Conservation (phyloP, 2,113 vertebrate species). For the Elgaria multicarinata region DNA sequence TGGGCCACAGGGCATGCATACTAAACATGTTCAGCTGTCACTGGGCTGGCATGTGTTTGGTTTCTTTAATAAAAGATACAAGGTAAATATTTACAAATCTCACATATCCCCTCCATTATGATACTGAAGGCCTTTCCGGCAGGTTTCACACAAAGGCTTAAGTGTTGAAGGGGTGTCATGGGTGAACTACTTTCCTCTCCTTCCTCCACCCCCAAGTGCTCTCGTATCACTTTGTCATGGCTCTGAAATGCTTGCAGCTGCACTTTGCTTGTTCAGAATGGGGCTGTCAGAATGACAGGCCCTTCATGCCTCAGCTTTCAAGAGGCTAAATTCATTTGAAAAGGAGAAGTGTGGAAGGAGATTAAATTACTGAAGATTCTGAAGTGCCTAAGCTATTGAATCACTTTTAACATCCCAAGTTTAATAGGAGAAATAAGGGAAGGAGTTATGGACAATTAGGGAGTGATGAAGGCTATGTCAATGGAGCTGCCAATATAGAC, state of each 20-base stretch:
- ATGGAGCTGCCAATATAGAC: constrained; percentile 50
- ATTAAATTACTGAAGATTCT: constrained; percentile 33
- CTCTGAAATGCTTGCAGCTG: neutral
- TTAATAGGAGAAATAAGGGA: constrained; percentile 48
- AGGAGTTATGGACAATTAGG: constrained; percentile 54
- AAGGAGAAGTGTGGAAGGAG: constrained; percentile 7
- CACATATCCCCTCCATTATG: neutral
- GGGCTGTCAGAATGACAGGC: neutral
- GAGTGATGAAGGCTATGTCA: constrained; percentile 54
- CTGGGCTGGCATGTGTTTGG: neutral
- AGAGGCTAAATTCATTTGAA: constrained; percentile 30
- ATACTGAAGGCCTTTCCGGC: constrained; percentile 41
- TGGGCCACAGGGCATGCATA: neutral
- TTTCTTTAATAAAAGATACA: neutral
- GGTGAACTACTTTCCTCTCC: neutral
- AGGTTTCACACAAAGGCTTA: constrained; percentile 19
- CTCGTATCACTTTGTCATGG: neutral
- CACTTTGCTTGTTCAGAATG: constrained; percentile 38
- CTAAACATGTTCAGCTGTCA: neutral
- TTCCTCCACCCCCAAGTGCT: neutral
- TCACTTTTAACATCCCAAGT: constrained; percentile 43
- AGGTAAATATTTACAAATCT: constrained; percentile 26
- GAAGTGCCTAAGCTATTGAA: constrained; percentile 2
- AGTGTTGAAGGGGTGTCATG: constrained; percentile 6
- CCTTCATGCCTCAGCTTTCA: constrained; percentile 24